Percentiles rank a stretch among this genome's conserved stretches.
These are phyloP conservation scores for Pseudomyrmex dendroicus DNA, from an alignment of 1,140 invertebrate species.

Conservation along the genomic window DNA sequence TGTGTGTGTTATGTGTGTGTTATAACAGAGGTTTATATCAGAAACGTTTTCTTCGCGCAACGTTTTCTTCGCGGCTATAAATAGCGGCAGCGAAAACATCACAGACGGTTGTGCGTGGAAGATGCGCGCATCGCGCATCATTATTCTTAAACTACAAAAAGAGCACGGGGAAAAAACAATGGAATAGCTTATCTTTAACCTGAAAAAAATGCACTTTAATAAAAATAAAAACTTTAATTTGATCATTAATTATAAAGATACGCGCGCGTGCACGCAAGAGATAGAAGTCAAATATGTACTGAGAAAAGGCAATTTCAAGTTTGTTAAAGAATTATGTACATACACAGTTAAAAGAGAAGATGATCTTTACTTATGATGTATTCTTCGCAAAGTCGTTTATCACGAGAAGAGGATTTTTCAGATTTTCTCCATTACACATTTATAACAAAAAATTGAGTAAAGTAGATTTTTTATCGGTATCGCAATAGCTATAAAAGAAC, in stretches of 20 bases:
- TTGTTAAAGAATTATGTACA: not conserved
- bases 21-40: conserved; percentile 25
- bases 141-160: no score
- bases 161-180: no score
- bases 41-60: not conserved
- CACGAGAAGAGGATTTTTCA: not conserved
- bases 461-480: not conserved
- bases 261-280: not conserved
- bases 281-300: not conserved
- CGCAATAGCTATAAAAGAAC: not conserved
- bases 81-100: conserved; percentile 27
- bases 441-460: not conserved
- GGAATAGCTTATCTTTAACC: no score
- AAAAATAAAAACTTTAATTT: not conserved
- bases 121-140: no score
- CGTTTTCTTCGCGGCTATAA: conserved; percentile 15
- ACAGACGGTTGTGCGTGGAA: not conserved
- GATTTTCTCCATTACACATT: not conserved
- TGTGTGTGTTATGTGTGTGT: no score
- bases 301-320: not conserved
- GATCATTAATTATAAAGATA: not conserved
- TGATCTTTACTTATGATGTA: no score
- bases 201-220: not conserved
- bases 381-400: no score
- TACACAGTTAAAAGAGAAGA: not conserved